Base-by-base conservation (phyloP, 2,113 vertebrate genomes). In the Ictalurus furcatus region DNA sequence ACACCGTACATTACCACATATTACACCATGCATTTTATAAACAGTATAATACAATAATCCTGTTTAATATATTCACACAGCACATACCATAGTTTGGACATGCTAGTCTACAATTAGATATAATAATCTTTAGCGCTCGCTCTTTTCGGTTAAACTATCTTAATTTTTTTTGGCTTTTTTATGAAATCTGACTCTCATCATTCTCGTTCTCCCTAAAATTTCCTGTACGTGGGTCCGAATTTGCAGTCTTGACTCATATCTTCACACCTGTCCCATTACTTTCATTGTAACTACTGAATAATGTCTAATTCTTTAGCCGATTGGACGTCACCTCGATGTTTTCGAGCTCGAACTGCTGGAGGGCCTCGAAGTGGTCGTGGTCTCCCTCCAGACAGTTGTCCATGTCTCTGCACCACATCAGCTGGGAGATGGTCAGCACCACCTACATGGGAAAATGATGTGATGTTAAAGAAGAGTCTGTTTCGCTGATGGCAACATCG, bases 351-450 rank as follows among this genome's bases (percentile, higher is more conserved):
- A 97, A 97, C 73, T 92, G 69, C 90, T 94, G 93, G 88, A 97
- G 90, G 34, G 95, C 95, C 86, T 95, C 90, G 87, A 96, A 82
- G 73, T 90, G 94, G 87, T 95, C 88, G 0, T 92, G 93, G 12
- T 91, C 93, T 65, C 92, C 92, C 88, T 96, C 95, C 67, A 97
- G 92, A 88, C 96, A 96, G 52, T 93, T 93, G 0, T 96, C 96
- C 92, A 97, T 92, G 88, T 97, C 96, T 14, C 93, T 94, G 90
- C 96, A 97, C 96, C 96, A 98, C 97, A 97, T 97, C 87, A 97
- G 90, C 89, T 97, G 96, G 58, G 97, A 97, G 91, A 97, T 91
- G 3, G 96, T 97, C 90, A 97, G 93, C 92, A 98, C 96, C 90
- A 97, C 96, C 96, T 97, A 61, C 23, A 80, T 86, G 92, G 92